Evolutionary conservation across 2,113 vertebrate genomes (phyloP).

Genomic region (Aramus guarauna): DNA sequence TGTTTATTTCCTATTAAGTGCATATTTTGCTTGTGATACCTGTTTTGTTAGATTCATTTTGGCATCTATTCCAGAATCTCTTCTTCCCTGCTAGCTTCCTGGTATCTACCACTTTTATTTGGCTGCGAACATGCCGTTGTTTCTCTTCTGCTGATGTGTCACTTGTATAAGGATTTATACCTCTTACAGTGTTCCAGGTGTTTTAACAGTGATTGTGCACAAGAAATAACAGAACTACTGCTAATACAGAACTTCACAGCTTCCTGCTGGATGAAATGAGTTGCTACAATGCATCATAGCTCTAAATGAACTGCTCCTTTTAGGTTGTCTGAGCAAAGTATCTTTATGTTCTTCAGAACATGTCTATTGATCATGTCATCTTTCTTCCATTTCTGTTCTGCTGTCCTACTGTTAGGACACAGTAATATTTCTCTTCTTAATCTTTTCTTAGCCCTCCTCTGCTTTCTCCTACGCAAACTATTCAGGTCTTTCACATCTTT

Average conservation of each 20-base stretch:
- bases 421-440: not conserved
- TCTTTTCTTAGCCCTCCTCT: not conserved
- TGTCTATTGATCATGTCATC: not conserved
- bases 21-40: not conserved
- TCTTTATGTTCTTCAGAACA: not conserved
- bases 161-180: not conserved
- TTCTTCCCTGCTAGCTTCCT: not conserved
- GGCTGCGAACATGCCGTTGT: not conserved
- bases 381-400: not conserved
- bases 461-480: not conserved
- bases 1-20: not conserved
- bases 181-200: not conserved
- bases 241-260: not conserved
- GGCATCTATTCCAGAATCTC: not conserved
- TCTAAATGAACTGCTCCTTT: not conserved
- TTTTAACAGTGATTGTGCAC: not conserved
- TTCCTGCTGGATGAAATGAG: not conserved
- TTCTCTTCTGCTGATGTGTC: not conserved
- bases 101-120: not conserved
- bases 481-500: not conserved
- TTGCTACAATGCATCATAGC: not conserved
- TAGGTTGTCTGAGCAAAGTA: not conserved
- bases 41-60: not conserved
- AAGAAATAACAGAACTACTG: not conserved
- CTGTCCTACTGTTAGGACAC: not conserved